Evolutionary conservation across 92 coral and sea anemone species (phyloP).

Genomic region (Actinostola sp.): DNA sequence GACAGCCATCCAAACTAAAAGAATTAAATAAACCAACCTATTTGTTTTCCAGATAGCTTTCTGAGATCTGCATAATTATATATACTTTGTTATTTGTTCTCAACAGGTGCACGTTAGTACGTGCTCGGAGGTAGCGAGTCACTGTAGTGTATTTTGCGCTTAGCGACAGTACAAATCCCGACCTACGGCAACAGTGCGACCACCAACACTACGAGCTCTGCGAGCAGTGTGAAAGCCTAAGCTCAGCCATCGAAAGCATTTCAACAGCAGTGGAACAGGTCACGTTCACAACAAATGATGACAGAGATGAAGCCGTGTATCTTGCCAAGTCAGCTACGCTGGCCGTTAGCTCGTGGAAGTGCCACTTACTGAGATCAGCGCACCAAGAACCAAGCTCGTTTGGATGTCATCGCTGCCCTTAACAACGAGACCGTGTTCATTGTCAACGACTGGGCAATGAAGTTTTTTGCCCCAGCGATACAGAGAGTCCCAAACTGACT

Average conservation of each 20-base stretch:
- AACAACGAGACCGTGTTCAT: background rate
- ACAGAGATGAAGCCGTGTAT: conserved; percentile 6
- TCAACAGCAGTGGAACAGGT: background rate
- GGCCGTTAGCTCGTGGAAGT: background rate
- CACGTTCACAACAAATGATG: background rate
- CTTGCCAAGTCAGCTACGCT: background rate
- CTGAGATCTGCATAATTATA: too few relatives aligned
- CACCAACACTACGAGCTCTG: conserved; percentile 35
- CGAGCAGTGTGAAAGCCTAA: conserved; percentile 34
- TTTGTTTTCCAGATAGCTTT: too few relatives aligned
- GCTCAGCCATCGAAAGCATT: background rate
- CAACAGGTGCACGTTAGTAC: conserved; percentile 4
- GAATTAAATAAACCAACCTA: too few relatives aligned
- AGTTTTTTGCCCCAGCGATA: too few relatives aligned
- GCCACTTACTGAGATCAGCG: background rate
- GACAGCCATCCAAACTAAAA: too few relatives aligned
- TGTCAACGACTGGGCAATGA: conserved; percentile 17
- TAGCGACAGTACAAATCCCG: conserved; percentile 12
- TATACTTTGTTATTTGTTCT: too few relatives aligned
- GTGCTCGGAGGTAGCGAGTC: background rate
- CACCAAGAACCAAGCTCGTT: conserved; percentile 11
- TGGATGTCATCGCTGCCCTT: background rate
- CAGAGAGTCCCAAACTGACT: too few relatives aligned
- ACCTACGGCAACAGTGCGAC: conserved; percentile 12
- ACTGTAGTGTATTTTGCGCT: conserved; percentile 43